Conservation (phyloP, 1,140 invertebrate genomes). For the Brachionus paranguensis region DNA sequence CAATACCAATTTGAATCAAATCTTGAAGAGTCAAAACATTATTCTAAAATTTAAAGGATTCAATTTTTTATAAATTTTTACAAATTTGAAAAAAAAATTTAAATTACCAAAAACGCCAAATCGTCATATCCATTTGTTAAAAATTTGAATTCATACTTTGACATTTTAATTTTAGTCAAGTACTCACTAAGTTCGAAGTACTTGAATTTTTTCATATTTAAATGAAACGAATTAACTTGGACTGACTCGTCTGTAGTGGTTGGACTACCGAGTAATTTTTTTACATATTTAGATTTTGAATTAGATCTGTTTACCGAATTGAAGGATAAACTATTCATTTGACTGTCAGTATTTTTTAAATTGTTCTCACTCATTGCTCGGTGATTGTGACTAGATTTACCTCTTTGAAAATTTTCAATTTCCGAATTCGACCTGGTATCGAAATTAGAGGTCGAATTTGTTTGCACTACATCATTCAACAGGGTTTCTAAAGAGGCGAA, state of each 20-base stretch:
- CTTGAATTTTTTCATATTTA: slow-evolving; percentile 38
- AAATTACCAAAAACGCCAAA: not conserved
- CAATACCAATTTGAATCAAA: slow-evolving; percentile 8
- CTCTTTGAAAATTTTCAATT: not conserved
- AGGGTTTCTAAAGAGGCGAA: slow-evolving; percentile 14
- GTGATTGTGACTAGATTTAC: not conserved
- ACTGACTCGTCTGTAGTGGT: not conserved
- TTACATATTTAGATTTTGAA: not conserved
- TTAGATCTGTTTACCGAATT: not conserved
- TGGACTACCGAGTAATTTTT: not conserved
- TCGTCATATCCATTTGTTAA: slow-evolving; percentile 34
- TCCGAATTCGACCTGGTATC: not conserved
- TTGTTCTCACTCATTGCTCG: slow-evolving; percentile 1
- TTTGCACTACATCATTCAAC: slow-evolving; percentile 22
- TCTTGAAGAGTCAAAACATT: slow-evolving; percentile 15
- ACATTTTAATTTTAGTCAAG: not conserved
- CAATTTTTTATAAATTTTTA: too few relatives aligned
- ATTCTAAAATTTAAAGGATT: not conserved
- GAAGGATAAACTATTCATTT: not conserved
- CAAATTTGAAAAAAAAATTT: not conserved
- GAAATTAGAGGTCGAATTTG: not conserved
- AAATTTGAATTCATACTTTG: slow-evolving; percentile 38
- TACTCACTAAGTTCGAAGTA: slow-evolving; percentile 15
- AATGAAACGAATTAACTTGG: not conserved
- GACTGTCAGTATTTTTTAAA: not conserved